These are phyloP conservation scores for Manis crassicaudata DNA, from an alignment of 2,797 vertebrate genomes.

Conservation along the genomic window DNA sequence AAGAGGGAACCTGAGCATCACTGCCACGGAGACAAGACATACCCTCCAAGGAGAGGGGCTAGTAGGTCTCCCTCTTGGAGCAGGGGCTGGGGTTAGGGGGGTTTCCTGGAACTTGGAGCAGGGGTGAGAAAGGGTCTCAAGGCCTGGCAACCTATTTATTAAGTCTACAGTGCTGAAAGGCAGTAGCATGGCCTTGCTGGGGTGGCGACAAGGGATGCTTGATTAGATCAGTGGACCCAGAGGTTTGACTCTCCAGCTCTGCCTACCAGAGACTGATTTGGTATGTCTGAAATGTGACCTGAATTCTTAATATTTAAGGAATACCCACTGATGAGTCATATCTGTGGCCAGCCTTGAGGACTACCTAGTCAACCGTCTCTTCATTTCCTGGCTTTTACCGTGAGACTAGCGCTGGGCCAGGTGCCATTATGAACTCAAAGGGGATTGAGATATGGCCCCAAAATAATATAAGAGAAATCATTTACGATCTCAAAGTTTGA, in stretches of 20 bases:
- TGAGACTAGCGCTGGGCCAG: rapidly evolving
- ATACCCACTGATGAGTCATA: too few species aligned
- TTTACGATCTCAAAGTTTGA: neutral
- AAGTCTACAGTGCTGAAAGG: neutral
- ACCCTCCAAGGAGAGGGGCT: too few species aligned
- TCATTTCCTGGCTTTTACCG: neutral
- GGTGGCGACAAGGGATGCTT: too few species aligned
- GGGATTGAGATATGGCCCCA: neutral
- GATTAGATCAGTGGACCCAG: too few species aligned
- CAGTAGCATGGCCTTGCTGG: rapidly evolving
- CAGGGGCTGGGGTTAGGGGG: too few species aligned
- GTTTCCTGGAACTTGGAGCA: too few species aligned
- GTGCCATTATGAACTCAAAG: neutral
- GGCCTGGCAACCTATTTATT: neutral
- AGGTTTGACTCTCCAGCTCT: neutral
- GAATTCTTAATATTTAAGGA: neutral
- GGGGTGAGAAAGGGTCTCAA: neutral
- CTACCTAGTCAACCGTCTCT: neutral
- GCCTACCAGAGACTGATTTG: neutral
- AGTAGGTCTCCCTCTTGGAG: neutral
- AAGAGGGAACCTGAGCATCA: neutral
- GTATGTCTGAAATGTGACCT: neutral
- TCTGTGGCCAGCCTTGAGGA: neutral
- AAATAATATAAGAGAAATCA: neutral
- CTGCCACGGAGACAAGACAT: neutral